Base-by-base conservation (phyloP, 1,140 invertebrate genomes). In the Leptestheria dahalacensis region DNA sequence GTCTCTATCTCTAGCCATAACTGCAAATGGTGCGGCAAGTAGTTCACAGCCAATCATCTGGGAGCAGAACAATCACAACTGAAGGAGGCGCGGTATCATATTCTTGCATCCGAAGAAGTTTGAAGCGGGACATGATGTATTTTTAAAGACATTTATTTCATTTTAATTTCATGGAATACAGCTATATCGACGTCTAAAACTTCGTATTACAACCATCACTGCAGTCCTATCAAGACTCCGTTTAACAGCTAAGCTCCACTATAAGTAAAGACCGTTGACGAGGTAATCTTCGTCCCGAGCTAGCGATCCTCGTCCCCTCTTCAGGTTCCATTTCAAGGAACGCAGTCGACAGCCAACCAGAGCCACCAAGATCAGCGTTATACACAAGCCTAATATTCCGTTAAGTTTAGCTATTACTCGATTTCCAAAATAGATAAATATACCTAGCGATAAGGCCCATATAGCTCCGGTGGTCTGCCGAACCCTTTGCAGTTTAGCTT, bases 251-350 rank as follows among this genome's bases (percentile, higher is more conserved):
- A 20, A 12, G 15, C n/a, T 18, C 41, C 23, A 66, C 81, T 83
- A 94, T 67, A 96, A 81, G 74, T 97, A 96, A 91, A 97, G 95
- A 67, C 92, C 93, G 74, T 97, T 96, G 62, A 97, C 91, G 60
- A 97, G 78, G 74, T 93, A 97, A 76, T 96, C 93, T 1, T 91
- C 88, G 73, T 97, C 92, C 70, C 95, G 90, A 2, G 89, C 86
- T 67, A 88, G 78, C 50, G 84, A 82, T 69, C 91, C 84, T 15
- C 88, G 84, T 64, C 84, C 76, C 57, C 87, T 78, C 61, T 85
- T 75, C 59, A 85, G 77, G 64, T 87, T 76, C 64, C 83, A 77
- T 62, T 81, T 76, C 3, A 91, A 82, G 62, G 82, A 80, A 61
- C 82, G 73, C 66, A 91, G 75, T 33, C 91, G 77, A 70, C 89